Evolutionary conservation across 2,113 vertebrate genomes (phyloP).

Genomic region (Columba livia): DNA sequence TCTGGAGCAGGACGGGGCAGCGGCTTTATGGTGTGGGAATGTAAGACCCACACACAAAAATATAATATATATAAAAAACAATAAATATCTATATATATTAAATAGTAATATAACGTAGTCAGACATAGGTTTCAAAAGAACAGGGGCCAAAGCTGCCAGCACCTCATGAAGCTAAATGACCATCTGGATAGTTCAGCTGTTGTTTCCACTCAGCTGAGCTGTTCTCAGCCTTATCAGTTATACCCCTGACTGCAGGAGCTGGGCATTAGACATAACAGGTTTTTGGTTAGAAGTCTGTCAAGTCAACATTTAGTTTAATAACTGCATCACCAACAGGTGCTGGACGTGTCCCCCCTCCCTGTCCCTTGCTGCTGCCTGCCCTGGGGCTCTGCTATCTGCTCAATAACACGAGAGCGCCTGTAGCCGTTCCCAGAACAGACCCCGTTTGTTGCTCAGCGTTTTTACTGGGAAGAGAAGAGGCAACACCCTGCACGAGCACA

Average conservation of each 20-base stretch:
- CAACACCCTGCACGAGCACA: background rate
- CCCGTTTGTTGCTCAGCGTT: background rate
- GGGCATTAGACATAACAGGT: background rate
- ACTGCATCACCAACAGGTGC: background rate
- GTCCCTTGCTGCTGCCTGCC: background rate
- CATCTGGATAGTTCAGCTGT: background rate
- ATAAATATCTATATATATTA: no score
- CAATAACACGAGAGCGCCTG: rapidly evolving
- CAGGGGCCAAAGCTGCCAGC: background rate
- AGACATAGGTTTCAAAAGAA: background rate
- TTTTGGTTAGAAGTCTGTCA: background rate
- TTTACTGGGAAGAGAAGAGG: background rate
- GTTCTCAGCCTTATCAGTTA: background rate
- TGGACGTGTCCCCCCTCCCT: background rate
- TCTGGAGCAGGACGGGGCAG: no score
- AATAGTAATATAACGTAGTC: background rate
- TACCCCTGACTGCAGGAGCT: background rate
- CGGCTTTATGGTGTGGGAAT: no score
- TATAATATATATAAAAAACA: no score
- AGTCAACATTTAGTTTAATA: background rate
- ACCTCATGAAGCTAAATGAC: background rate
- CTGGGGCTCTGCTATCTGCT: background rate
- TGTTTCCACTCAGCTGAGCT: background rate
- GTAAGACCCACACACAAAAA: no score
- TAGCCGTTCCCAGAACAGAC: background rate